phyloP scores from a whole-genome alignment of 2,797 vertebrate genomes.

The Amblyopsis hoosieri region DNA sequence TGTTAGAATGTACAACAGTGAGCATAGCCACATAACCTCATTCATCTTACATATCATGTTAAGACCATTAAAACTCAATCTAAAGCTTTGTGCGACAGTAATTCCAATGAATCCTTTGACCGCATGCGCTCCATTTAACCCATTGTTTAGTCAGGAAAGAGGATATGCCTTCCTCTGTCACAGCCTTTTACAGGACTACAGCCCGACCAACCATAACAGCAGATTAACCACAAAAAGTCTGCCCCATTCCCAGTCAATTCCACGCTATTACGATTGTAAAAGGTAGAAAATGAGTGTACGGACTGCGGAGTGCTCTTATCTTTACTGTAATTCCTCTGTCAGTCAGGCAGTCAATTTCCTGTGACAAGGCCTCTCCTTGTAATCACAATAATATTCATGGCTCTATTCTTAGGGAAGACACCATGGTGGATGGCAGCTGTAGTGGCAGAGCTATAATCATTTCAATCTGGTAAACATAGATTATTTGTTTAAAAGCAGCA shows the following conservation, averaged over 20 bases:
- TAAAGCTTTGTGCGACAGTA: constrained; percentile 70
- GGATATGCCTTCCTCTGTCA: constrained; percentile 65
- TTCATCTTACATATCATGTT: constrained; percentile 81
- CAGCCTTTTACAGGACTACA: constrained; percentile 61
- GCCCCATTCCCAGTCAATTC: constrained; percentile 38
- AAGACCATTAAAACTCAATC: constrained; percentile 78
- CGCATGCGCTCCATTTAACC: constrained; percentile 76
- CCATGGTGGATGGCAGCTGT: constrained; percentile 54
- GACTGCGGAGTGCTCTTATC: constrained; percentile 63
- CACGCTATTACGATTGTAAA: constrained; percentile 32
- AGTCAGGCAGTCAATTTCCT: constrained; percentile 75
- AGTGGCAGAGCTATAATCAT: constrained; percentile 78
- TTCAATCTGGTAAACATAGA: constrained; percentile 74
- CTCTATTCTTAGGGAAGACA: constrained; percentile 67
- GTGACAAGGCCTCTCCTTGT: constrained; percentile 76
- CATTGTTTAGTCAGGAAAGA: constrained; percentile 65
- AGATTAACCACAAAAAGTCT: constrained; percentile 48
- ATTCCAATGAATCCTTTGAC: constrained; percentile 69
- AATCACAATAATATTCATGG: constrained; percentile 77
- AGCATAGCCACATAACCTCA: constrained; percentile 61
- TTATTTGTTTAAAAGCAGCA: constrained; percentile 45
- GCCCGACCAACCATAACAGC: constrained; percentile 50
- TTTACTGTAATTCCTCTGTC: constrained; percentile 74
- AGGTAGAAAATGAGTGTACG: constrained; percentile 36
- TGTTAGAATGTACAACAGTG: constrained; percentile 67